Conservation (phyloP, 2,113 vertebrate genomes). For the Noctilio leporinus region DNA sequence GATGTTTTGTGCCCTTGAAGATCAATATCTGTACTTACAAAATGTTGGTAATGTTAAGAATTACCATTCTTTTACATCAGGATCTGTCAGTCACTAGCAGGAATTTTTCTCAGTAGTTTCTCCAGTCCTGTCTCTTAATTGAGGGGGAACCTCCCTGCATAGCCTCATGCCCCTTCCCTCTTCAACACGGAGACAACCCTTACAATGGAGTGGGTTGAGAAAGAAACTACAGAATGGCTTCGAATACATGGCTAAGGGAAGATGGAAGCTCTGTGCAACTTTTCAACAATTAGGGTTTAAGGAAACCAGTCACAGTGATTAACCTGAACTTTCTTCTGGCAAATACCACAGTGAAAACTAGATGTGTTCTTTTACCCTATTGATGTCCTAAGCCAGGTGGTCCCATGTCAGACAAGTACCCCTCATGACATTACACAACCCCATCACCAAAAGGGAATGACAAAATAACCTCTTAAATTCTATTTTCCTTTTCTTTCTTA, state of each 20-base stretch:
- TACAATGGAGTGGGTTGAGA: neutral
- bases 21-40: neutral
- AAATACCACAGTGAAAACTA: neutral
- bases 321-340: neutral
- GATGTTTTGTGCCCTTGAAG: neutral
- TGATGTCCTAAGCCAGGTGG: neutral
- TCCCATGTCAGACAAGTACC: neutral
- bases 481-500: neutral
- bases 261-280: neutral
- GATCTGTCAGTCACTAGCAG: neutral
- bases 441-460: neutral
- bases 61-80: neutral
- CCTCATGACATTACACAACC: neutral
- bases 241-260: neutral
- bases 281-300: neutral
- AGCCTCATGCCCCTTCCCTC: neutral
- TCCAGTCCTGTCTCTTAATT: neutral
- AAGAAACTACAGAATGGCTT: neutral
- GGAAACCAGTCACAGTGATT: neutral
- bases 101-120: neutral
- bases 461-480: neutral
- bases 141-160: too few species aligned
- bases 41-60: neutral
- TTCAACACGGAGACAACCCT: neutral
- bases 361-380: neutral